Conservation (phyloP, 2,113 vertebrate species). For the Channa maculata region DNA sequence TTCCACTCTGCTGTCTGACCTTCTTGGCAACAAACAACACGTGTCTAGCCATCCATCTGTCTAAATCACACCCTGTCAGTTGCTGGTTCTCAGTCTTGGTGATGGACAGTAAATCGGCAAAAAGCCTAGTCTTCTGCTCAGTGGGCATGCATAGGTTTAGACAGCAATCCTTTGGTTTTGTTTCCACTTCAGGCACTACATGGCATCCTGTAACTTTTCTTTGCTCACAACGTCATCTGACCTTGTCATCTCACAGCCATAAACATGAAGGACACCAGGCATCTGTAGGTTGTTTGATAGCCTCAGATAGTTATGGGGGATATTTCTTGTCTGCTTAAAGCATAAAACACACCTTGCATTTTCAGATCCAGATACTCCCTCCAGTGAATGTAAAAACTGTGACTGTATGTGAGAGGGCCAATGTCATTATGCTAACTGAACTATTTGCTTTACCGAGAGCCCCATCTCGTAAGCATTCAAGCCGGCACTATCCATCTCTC, state of each 20-base stretch:
- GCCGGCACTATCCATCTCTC: conserved; percentile 66
- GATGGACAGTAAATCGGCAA: conserved; percentile 71
- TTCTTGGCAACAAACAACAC: conserved; percentile 73
- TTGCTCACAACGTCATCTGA: conserved; percentile 54
- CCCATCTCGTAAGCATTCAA: conserved; percentile 64
- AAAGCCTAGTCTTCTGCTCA: conserved; percentile 62
- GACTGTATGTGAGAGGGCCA: conserved; percentile 57
- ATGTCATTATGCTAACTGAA: conserved; percentile 80
- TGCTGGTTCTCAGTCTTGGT: conserved; percentile 50
- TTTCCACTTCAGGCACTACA: conserved; percentile 55
- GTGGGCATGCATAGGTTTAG: conserved; percentile 46
- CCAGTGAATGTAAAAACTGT: conserved; percentile 55
- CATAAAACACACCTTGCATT: conserved; percentile 34
- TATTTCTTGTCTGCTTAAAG: conserved; percentile 43
- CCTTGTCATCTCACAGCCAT: conserved; percentile 71
- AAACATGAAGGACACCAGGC: conserved; percentile 70
- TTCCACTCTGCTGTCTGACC: conserved; percentile 68
- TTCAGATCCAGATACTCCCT: conserved; percentile 26
- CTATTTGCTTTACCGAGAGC: conserved; percentile 74
- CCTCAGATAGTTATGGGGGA: conserved; percentile 48
- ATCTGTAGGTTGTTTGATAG: conserved; percentile 58
- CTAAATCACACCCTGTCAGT: conserved; percentile 77
- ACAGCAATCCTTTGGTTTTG: conserved; percentile 59
- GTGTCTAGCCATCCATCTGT: conserved; percentile 73
- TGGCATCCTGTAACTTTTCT: conserved; percentile 57